Percentiles rank a stretch among this genome's conserved stretches.
Evolutionary conservation across 2,888 invertebrate genomes (phyloP).

Genomic region (Sarcophaga caerulescens): DNA sequence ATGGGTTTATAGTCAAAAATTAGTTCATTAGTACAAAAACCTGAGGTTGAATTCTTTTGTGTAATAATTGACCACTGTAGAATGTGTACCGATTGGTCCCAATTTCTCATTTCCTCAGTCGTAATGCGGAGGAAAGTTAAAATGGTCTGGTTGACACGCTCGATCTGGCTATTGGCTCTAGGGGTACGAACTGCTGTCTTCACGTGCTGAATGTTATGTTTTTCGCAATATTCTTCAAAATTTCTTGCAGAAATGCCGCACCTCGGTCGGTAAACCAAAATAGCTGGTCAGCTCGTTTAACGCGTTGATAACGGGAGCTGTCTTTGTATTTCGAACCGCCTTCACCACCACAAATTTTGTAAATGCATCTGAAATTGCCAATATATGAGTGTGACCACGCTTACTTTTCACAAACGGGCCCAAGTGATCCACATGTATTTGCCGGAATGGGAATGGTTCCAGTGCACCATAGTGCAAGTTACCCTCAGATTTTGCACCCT

Average conservation of each 20-base stretch:
- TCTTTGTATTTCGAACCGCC: neutral
- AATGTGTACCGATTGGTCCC: neutral
- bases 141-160: conserved; percentile 4
- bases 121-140: conserved; percentile 1
- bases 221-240: neutral
- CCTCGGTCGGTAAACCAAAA: conserved; percentile 24
- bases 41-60: neutral
- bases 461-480: neutral
- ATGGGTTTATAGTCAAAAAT: conserved; percentile 32
- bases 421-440: conserved; percentile 8
- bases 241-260: neutral
- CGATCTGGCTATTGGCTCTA: conserved; percentile 4
- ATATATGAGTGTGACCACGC: no score
- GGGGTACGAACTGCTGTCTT: conserved; percentile 17
- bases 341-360: neutral
- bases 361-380: conserved; percentile 7
- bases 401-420: conserved; percentile 6
- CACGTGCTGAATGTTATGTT: conserved; percentile 7
- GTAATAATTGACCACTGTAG: neutral
- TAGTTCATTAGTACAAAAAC: conserved; percentile 24
- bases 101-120: neutral
- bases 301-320: neutral
- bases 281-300: neutral
- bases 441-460: conserved; percentile 2
- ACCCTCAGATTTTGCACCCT: conserved; percentile 22